A percentile compares a stretch with the other conserved stretches of the same genome.
These are phyloP conservation scores for Penaeus indicus DNA, from an alignment of 1,140 invertebrate species.

Conservation along the genomic window DNA sequence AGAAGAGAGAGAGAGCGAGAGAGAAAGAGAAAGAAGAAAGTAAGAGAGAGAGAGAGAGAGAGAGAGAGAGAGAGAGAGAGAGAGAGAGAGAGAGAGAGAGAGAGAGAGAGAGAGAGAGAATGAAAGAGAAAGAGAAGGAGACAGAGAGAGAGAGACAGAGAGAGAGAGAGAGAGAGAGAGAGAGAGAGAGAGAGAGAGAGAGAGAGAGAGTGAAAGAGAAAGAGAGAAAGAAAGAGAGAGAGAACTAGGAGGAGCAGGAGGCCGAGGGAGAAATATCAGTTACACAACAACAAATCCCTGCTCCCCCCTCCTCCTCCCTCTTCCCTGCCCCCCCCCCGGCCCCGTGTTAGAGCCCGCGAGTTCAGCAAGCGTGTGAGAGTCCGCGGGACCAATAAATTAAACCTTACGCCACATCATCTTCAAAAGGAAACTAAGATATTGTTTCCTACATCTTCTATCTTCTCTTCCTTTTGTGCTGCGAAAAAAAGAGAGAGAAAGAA, in stretches of 20 bases:
- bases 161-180: constrained; percentile 10
- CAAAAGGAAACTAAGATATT: too few species aligned
- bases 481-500: too few species aligned
- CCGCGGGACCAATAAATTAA: too few species aligned
- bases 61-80: constrained; percentile 19
- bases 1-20: constrained; percentile 1
- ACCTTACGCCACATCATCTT: too few species aligned
- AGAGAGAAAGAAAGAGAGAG: neutral
- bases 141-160: constrained; percentile 21
- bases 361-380: too few species aligned
- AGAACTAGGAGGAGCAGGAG: neutral
- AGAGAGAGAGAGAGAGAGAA: neutral
- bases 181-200: neutral
- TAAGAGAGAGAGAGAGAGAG: constrained; percentile 7
- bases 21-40: neutral
- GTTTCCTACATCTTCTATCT: too few species aligned
- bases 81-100: neutral
- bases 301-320: too few species aligned
- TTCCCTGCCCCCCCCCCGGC: too few species aligned
- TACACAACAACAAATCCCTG: too few species aligned
- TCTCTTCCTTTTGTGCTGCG: too few species aligned
- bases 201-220: neutral
- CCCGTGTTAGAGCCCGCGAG: too few species aligned
- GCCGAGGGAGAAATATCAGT: neutral
- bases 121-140: constrained; percentile 13